Conservation (phyloP, 2,113 vertebrate species). For the Sphyrna mokarran region DNA sequence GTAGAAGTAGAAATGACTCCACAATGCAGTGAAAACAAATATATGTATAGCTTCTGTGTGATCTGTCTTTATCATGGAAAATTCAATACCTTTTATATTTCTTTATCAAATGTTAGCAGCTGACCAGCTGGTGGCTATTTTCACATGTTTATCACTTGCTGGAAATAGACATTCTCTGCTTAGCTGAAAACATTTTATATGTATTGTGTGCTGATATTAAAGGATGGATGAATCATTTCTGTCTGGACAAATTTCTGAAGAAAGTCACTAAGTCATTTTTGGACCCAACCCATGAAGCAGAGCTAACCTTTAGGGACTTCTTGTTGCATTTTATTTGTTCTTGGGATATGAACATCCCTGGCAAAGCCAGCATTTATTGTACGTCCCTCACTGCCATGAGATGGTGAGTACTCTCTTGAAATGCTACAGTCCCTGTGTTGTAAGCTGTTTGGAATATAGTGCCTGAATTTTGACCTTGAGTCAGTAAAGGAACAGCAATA, state of each 20-base stretch:
- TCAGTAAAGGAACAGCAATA: neutral
- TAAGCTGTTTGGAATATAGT: neutral
- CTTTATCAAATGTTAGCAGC: neutral
- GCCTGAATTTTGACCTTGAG: neutral
- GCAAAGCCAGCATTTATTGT: neutral
- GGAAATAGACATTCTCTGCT: neutral
- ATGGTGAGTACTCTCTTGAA: neutral
- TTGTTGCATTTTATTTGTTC: neutral
- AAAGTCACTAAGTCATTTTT: neutral
- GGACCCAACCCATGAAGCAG: neutral
- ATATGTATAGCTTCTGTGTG: neutral
- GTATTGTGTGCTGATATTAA: neutral
- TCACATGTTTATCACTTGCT: neutral
- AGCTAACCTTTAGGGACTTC: neutral
- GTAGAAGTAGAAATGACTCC: neutral
- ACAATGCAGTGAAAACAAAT: neutral
- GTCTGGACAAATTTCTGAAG: neutral
- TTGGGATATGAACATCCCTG: neutral
- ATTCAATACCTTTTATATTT: neutral
- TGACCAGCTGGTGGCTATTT: neutral
- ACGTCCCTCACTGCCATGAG: neutral
- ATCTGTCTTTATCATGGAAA: neutral
- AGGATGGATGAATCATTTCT: neutral
- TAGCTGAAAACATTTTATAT: neutral
- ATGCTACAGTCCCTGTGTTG: neutral